Percentiles rank a stretch among this genome's conserved stretches.
Conservation (phyloP, 2,888 invertebrate genomes). For the Amphimallon solstitiale region DNA sequence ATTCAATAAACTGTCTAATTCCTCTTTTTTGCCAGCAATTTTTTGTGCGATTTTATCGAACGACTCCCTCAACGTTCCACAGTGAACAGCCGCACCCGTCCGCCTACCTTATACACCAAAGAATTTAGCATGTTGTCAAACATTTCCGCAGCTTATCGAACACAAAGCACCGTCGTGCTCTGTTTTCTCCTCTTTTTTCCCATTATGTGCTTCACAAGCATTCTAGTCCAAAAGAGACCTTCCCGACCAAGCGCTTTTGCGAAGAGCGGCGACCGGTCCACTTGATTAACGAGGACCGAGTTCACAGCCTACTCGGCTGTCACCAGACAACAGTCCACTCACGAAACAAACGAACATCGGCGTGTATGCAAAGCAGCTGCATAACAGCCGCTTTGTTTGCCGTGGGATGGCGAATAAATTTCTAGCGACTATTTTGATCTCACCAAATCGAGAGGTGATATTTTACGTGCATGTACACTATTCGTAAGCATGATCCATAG, state of each 20-base stretch:
- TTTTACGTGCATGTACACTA: conserved; percentile 4
- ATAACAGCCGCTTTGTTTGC: conserved; percentile 40
- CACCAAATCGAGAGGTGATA: conserved; percentile 23
- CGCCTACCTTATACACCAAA: conserved; percentile 4
- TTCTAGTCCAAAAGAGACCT: conserved; percentile 9
- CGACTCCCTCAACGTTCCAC: background rate
- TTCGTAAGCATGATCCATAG: conserved; percentile 5
- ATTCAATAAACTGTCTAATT: too few species aligned
- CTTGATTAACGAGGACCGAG: conserved; percentile 41
- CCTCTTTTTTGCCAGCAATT: background rate
- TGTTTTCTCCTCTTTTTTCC: conserved; percentile 7
- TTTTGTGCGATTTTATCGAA: background rate
- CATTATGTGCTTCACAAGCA: conserved; percentile 20
- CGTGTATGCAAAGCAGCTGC: conserved; percentile 44
- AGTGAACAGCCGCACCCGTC: background rate
- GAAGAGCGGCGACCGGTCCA: conserved; percentile 30
- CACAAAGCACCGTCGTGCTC: conserved; percentile 16
- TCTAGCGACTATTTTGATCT: conserved; percentile 15
- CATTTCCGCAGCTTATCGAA: conserved; percentile 28
- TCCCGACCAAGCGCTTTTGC: conserved; percentile 4
- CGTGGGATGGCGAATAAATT: conserved; percentile 39
- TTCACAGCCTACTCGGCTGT: conserved; percentile 42
- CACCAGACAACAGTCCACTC: conserved; percentile 39
- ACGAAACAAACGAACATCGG: conserved; percentile 41
- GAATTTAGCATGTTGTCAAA: conserved; percentile 30